Evolutionary conservation across 2,113 vertebrate species (phyloP).

Genomic region (Delphinapterus leucas): DNA sequence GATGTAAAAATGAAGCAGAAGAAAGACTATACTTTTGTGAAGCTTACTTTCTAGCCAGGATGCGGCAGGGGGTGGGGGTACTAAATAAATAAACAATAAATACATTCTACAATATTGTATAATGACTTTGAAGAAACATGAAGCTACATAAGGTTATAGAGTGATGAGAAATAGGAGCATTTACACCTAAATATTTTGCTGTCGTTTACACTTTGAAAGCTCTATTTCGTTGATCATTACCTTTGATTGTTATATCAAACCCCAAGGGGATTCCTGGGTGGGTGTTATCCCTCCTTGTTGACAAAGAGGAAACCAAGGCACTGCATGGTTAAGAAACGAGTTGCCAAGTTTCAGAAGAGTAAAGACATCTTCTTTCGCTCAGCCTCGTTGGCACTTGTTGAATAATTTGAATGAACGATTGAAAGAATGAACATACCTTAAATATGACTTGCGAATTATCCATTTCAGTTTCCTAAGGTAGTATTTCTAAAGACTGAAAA

Average conservation of each 20-base stretch:
- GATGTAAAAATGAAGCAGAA: neutral
- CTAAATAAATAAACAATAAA: neutral
- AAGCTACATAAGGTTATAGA: neutral
- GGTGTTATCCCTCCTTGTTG: neutral
- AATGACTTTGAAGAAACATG: neutral
- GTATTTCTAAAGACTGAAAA: neutral
- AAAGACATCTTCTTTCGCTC: neutral
- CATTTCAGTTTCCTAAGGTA: neutral
- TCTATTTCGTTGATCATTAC: neutral
- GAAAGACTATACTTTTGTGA: neutral
- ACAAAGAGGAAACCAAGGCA: neutral
- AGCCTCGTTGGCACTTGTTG: neutral
- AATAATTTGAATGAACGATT: neutral
- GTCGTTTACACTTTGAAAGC: neutral
- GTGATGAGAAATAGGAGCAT: neutral
- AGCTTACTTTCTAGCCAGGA: neutral
- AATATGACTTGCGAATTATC: neutral
- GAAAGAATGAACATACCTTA: neutral
- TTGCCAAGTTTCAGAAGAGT: neutral
- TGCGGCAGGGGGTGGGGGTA: accelerated
- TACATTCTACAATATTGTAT: neutral
- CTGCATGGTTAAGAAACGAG: neutral
- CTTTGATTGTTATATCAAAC: neutral
- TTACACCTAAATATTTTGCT: neutral
- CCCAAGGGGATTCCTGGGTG: neutral